These are phyloP conservation scores for Oryzias melastigma DNA, from an alignment of 2,113 vertebrate species.

Conservation along the genomic window DNA sequence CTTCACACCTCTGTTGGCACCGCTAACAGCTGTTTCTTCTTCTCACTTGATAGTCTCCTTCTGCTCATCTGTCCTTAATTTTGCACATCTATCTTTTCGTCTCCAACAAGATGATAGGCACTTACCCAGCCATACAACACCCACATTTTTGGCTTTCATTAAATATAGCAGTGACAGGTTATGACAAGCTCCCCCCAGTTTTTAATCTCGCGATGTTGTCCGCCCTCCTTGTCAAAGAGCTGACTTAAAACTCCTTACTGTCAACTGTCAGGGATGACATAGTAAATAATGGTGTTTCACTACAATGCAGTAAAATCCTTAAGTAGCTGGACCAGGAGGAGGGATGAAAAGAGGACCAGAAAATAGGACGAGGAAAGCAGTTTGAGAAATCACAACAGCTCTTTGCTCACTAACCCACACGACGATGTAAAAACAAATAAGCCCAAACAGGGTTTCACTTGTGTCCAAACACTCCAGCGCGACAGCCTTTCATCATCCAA, in stretches of 20 bases:
- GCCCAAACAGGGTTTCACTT: conserved; percentile 25
- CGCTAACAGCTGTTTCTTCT: conserved; percentile 31
- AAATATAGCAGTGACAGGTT: conserved; percentile 48
- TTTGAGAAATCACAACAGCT: conserved; percentile 13
- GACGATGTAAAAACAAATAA: conserved; percentile 19
- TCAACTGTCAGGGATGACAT: conserved; percentile 64
- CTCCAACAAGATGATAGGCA: conserved; percentile 8
- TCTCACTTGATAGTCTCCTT: conserved; percentile 26
- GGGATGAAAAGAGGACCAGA: conserved; percentile 8
- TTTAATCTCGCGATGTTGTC: conserved; percentile 61
- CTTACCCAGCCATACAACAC: background rate
- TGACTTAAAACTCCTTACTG: conserved; percentile 60
- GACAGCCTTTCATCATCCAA: conserved; percentile 14
- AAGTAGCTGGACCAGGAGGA: conserved; percentile 27
- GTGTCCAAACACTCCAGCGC: background rate
- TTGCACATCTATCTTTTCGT: conserved; percentile 17
- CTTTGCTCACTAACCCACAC: conserved; percentile 9
- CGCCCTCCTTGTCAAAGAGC: conserved; percentile 57
- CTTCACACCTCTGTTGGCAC: conserved; percentile 27
- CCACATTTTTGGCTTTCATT: conserved; percentile 37
- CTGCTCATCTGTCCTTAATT: conserved; percentile 45
- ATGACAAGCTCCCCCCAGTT: conserved; percentile 56
- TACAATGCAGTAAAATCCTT: conserved; percentile 44
- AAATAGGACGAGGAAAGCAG: conserved; percentile 3
- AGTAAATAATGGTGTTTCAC: conserved; percentile 68